Evolutionary conservation across 1,140 invertebrate genomes (phyloP).

Genomic region (Bombus pyrosoma): DNA sequence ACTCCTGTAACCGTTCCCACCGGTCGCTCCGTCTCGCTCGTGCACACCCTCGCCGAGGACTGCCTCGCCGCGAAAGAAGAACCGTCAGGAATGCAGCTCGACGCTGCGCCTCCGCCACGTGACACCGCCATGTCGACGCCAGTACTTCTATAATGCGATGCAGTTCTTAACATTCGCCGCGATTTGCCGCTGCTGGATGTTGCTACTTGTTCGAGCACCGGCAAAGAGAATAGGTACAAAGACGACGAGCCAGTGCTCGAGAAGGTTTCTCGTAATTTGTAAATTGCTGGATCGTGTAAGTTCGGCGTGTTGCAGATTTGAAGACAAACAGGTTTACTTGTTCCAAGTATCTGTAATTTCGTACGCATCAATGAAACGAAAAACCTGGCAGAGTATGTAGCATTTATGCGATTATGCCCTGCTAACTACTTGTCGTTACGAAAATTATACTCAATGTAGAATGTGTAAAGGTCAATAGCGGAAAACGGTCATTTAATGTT

Average conservation of each 20-base stretch:
- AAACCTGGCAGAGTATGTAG: background rate
- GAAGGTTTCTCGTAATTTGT: constrained; percentile 5
- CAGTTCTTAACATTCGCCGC: background rate
- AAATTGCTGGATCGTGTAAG: no score
- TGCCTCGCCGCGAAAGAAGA: constrained; percentile 42
- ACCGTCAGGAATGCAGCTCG: constrained; percentile 57
- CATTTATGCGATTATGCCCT: background rate
- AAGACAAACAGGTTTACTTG: background rate
- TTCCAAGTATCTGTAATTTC: background rate
- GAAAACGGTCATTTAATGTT: background rate
- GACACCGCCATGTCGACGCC: constrained; percentile 44
- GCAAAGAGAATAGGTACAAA: background rate
- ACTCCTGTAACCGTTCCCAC: constrained; percentile 49
- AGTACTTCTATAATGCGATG: constrained; percentile 19
- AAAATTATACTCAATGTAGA: background rate
- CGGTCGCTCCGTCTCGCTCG: constrained; percentile 5
- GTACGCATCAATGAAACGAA: background rate
- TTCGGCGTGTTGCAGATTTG: background rate
- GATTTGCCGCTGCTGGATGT: background rate
- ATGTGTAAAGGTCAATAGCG: background rate
- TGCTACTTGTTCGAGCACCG: no score
- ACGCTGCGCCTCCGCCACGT: constrained; percentile 52
- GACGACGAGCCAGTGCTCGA: background rate
- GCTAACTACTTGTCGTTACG: background rate
- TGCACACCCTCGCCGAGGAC: constrained; percentile 31